Conservation (phyloP, 2,797 vertebrate genomes). For the Falco berigora region DNA sequence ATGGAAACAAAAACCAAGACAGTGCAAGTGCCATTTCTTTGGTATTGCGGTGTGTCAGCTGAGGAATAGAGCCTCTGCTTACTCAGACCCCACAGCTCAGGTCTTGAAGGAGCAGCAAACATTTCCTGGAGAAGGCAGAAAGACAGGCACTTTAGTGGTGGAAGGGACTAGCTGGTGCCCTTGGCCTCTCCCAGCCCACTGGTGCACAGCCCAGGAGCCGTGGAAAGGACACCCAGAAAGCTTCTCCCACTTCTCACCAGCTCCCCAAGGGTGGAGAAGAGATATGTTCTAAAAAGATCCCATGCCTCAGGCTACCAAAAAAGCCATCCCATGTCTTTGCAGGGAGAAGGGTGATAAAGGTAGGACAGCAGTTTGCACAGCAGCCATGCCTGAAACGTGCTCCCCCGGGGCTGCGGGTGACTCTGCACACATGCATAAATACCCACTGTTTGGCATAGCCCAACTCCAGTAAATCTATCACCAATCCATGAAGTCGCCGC, state of each 20-base stretch:
- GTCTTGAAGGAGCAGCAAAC: not conserved
- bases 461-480: constrained; percentile 33
- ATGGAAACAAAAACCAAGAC: not conserved
- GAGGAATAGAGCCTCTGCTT: not conserved
- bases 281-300: not conserved
- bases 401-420: fast-evolving
- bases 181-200: not conserved
- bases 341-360: not conserved
- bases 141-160: not conserved
- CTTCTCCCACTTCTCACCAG: not conserved
- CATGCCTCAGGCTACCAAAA: not conserved
- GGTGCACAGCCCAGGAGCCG: not conserved
- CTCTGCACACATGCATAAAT: not conserved
- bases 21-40: not conserved
- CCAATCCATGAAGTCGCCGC: not conserved
- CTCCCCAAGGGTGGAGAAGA: not conserved
- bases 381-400: not conserved
- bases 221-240: not conserved
- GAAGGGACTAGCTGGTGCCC: not conserved
- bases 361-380: not conserved
- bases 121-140: not conserved
- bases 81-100: not conserved
- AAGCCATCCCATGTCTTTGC: too few species aligned
- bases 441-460: not conserved
- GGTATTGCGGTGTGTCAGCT: not conserved